These are phyloP conservation scores for Irena cyanogastra DNA, from an alignment of 2,113 vertebrate genomes.

Conservation along the genomic window DNA sequence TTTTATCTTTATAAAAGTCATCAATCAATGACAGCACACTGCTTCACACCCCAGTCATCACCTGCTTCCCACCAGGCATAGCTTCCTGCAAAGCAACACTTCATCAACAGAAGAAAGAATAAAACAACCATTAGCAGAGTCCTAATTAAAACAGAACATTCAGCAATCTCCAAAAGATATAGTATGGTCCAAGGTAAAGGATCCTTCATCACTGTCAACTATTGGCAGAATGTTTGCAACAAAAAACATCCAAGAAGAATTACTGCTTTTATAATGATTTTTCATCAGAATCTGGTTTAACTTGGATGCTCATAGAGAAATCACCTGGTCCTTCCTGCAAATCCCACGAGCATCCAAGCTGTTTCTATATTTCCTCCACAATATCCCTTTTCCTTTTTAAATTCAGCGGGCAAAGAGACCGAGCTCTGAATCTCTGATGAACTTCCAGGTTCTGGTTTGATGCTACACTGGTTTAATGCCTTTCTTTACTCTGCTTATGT, in stretches of 20 bases:
- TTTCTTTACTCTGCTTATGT: neutral
- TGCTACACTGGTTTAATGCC: neutral
- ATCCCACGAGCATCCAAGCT: neutral
- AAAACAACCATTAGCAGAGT: neutral
- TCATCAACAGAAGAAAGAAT: neutral
- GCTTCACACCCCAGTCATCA: neutral
- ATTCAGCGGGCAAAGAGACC: neutral
- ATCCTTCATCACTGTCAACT: neutral
- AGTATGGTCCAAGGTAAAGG: neutral
- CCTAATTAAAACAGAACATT: neutral
- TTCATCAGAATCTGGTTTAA: neutral
- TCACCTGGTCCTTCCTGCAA: neutral
- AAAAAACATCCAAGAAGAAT: neutral
- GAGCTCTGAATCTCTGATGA: neutral
- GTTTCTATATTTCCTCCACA: neutral
- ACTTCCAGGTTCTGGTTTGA: neutral
- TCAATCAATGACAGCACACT: neutral
- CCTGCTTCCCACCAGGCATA: neutral
- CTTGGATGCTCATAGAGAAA: neutral
- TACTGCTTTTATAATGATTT: neutral
- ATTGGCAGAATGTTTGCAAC: neutral
- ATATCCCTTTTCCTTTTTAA: neutral
- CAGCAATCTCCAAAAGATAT: neutral
- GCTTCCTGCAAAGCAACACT: neutral
- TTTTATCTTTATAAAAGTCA: neutral